phyloP scores from a whole-genome alignment of 2,113 vertebrate species.

The Tachysurus vachellii region DNA sequence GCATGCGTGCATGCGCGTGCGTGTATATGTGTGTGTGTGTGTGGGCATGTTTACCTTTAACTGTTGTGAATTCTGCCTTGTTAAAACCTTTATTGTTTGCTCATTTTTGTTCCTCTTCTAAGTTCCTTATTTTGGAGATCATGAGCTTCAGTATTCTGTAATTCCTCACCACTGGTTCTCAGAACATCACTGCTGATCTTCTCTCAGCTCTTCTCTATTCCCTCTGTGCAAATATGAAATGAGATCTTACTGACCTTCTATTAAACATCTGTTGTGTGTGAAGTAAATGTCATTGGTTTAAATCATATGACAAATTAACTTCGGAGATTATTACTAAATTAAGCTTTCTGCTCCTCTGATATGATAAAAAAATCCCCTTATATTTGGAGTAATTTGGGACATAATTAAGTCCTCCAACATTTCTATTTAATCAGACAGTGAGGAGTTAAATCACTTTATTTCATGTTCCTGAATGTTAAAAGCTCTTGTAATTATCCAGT shows the following conservation, averaged over 20 bases:
- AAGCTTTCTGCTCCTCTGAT: slow-evolving; percentile 53
- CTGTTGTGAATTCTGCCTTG: not conserved
- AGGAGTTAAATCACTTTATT: slow-evolving; percentile 50
- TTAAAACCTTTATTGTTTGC: not conserved
- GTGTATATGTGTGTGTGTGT: slow-evolving; percentile 14
- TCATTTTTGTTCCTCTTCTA: not conserved
- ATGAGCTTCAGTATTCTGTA: not conserved
- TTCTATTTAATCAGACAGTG: slow-evolving; percentile 30
- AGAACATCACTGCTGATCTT: not conserved
- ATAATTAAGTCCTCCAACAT: slow-evolving; percentile 35
- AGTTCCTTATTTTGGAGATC: not conserved
- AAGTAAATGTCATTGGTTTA: slow-evolving; percentile 59
- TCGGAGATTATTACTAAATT: slow-evolving; percentile 55
- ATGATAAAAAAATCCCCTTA: slow-evolving; percentile 41
- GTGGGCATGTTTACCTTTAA: slow-evolving; percentile 5
- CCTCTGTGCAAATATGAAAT: slow-evolving; percentile 35
- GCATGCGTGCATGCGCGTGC: not conserved
- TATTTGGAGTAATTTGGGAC: slow-evolving; percentile 24
- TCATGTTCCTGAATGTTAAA: slow-evolving; percentile 51
- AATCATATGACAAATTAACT: slow-evolving; percentile 57
- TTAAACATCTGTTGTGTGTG: slow-evolving; percentile 52
- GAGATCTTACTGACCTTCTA: slow-evolving; percentile 46
- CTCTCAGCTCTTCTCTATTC: not conserved
- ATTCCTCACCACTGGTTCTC: slow-evolving; percentile 14
- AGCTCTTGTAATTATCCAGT: slow-evolving; percentile 54